phyloP scores from a whole-genome alignment of 2,797 vertebrate species.

The Sebastes oblongus region DNA sequence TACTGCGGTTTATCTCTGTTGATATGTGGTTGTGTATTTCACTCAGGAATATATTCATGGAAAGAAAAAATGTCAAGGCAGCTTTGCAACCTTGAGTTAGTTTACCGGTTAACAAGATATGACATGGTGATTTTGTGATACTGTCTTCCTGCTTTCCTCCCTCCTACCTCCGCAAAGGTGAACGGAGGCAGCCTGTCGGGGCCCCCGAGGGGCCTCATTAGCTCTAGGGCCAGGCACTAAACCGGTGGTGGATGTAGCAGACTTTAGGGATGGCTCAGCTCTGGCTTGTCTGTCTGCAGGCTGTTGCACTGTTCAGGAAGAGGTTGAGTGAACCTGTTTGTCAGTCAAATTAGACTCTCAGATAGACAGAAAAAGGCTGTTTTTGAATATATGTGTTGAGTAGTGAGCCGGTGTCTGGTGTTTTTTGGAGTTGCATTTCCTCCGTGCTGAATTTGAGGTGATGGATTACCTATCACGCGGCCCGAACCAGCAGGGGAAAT shows the following conservation, averaged over 20 bases:
- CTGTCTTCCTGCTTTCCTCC: conserved; percentile 5
- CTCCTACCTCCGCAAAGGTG: conserved; percentile 14
- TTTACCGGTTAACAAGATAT: conserved; percentile 14
- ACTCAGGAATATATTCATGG: neutral
- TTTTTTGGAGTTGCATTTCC: conserved; percentile 31
- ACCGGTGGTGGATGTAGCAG: conserved; percentile 20
- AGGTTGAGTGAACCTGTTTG: conserved; percentile 17
- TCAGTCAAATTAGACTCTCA: conserved; percentile 20
- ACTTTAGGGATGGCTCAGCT: conserved; percentile 35
- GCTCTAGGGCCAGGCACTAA: conserved; percentile 36
- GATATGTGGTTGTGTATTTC: neutral
- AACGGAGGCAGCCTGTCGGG: conserved; percentile 24
- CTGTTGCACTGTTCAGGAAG: conserved; percentile 5
- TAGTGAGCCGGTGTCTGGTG: neutral
- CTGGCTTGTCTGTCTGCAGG: conserved; percentile 51
- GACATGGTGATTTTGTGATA: conserved; percentile 31
- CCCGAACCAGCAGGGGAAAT: conserved; percentile 49
- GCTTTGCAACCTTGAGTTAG: neutral
- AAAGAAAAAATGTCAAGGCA: neutral
- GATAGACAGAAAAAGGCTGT: neutral
- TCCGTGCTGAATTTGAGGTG: conserved; percentile 36
- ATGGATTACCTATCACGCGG: conserved; percentile 60
- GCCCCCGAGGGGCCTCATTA: conserved; percentile 41
- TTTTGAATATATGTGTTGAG: neutral
- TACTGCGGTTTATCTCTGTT: conserved; percentile 13